Percentiles rank a stretch among this genome's conserved stretches.
phyloP scores from a whole-genome alignment of 2,888 invertebrate species.

The Ornithoptera priamus region DNA sequence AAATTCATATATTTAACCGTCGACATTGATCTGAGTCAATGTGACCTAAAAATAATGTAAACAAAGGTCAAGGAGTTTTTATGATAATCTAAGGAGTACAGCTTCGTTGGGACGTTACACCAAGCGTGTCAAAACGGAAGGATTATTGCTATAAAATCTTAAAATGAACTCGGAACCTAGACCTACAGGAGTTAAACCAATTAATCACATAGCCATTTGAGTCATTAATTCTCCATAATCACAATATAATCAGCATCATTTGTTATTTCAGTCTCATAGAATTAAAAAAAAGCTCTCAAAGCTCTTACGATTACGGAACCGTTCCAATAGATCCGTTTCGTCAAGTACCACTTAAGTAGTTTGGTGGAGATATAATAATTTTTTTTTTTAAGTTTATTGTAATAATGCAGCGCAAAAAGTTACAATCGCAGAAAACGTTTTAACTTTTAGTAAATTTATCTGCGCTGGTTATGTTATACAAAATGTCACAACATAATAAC shows the following conservation, averaged over 20 bases:
- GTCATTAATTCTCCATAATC: no score
- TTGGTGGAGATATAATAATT: background rate
- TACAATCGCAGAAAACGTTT: background rate
- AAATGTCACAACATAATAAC: background rate
- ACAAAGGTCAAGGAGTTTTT: no score
- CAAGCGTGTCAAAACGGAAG: no score
- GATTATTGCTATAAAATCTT: no score
- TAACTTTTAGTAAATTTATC: background rate
- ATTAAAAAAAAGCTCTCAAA: background rate
- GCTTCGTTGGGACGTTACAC: no score
- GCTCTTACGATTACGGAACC: background rate
- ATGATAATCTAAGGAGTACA: no score
- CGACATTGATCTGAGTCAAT: no score
- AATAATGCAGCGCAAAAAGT: background rate
- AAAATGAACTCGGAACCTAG: no score
- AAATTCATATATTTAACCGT: no score
- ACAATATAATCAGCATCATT: background rate
- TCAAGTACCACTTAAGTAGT: slow-evolving; percentile 6
- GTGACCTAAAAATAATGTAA: no score
- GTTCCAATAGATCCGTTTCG: background rate
- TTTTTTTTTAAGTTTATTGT: background rate
- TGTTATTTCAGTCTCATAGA: background rate
- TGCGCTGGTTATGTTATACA: background rate
- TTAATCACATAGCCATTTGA: no score
- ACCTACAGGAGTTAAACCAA: no score